Evolutionary conservation across 2,797 vertebrate genomes (phyloP).

Genomic region (Girardinus metallicus): DNA sequence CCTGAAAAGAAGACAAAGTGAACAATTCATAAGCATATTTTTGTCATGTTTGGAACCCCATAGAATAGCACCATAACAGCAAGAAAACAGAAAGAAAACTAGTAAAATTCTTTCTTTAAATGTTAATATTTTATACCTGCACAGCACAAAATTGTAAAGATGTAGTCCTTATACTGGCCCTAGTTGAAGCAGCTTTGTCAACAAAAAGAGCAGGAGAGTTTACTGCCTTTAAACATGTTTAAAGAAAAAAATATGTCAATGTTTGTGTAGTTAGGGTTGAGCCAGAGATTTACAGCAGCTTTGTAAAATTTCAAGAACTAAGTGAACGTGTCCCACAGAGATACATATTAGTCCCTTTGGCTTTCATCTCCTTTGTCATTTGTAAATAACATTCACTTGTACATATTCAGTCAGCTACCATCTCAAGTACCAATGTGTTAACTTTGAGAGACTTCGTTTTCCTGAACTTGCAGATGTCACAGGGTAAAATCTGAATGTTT

Average conservation of each 20-base stretch:
- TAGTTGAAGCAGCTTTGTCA: no score
- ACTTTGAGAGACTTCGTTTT: background rate
- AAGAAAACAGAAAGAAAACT: background rate
- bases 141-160: background rate
- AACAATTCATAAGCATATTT: no score
- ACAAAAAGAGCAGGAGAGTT: background rate
- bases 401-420: background rate
- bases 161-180: background rate
- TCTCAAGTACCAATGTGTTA: background rate
- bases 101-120: background rate
- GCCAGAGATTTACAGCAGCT: background rate
- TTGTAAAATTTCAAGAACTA: background rate
- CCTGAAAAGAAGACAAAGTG: no score
- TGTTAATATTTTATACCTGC: background rate
- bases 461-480: background rate
- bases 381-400: background rate
- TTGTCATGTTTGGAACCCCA: no score
- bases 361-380: background rate
- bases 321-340: background rate
- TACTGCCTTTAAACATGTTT: background rate
- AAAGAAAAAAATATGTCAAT: background rate
- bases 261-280: background rate
- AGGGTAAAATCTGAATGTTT: background rate
- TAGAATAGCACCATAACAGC: no score
- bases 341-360: background rate